Evolutionary conservation across 2,888 invertebrate species (phyloP).

Genomic region (Drosophila phalerata): DNA sequence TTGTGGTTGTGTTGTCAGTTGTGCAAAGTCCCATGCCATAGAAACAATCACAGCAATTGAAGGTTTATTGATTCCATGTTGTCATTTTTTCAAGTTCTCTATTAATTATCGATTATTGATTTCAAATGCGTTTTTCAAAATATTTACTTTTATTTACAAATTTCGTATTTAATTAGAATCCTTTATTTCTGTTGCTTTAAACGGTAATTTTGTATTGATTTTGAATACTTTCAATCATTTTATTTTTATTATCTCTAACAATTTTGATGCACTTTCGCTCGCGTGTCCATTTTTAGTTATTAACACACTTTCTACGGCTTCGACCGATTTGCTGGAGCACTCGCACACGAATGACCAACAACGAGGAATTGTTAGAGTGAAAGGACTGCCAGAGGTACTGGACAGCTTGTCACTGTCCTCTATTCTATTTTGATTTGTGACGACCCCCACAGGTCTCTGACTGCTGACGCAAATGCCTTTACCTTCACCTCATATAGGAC

Average conservation of each 20-base stretch:
- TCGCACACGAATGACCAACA: slow-evolving; percentile 68
- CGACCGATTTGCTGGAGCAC: slow-evolving; percentile 59
- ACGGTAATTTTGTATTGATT: slow-evolving; percentile 42
- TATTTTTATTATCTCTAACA: slow-evolving; percentile 37
- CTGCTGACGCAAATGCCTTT: slow-evolving; percentile 33
- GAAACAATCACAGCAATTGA: slow-evolving; percentile 69
- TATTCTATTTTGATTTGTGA: slow-evolving; percentile 13
- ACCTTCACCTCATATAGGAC: slow-evolving; percentile 3
- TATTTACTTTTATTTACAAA: not conserved
- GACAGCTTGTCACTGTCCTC: slow-evolving; percentile 35
- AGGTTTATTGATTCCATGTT: slow-evolving; percentile 74
- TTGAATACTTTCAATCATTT: slow-evolving; percentile 27
- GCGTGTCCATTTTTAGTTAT: slow-evolving; percentile 62
- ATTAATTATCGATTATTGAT: slow-evolving; percentile 74
- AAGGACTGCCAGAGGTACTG: slow-evolving; percentile 13
- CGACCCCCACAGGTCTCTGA: slow-evolving; percentile 22
- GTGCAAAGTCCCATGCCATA: slow-evolving; percentile 76
- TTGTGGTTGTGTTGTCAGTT: slow-evolving; percentile 63
- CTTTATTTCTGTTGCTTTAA: not conserved
- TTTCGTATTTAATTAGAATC: not conserved
- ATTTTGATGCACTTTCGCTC: slow-evolving; percentile 32
- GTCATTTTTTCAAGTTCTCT: slow-evolving; percentile 42
- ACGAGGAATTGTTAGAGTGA: slow-evolving; percentile 17
- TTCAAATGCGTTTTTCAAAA: slow-evolving; percentile 35
- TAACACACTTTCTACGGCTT: slow-evolving; percentile 36